These are phyloP conservation scores for Antennarius maculatus DNA, from an alignment of 2,797 vertebrate species.

Conservation along the genomic window DNA sequence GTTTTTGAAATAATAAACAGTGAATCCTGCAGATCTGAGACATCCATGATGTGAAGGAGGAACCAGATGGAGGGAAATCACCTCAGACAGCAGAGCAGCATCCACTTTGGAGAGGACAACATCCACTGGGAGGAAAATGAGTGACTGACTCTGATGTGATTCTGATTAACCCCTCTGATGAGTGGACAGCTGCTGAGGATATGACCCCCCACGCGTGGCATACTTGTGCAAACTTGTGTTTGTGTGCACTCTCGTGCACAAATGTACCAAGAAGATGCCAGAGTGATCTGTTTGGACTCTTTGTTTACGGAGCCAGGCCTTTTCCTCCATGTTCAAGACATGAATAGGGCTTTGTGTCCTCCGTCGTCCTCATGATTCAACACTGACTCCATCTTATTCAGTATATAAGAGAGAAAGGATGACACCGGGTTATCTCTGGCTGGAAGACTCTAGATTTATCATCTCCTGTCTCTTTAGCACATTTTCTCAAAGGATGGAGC, in stretches of 20 bases:
- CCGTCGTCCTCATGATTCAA: constrained; percentile 61
- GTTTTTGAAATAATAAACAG: background rate
- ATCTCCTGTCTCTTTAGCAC: too few species aligned
- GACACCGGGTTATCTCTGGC: background rate
- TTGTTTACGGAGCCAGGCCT: constrained; percentile 71
- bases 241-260: constrained; percentile 3
- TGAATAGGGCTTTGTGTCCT: constrained; percentile 82
- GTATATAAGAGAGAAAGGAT: background rate
- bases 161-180: background rate
- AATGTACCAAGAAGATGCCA: constrained; percentile 51
- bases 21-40: too few species aligned
- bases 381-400: constrained; percentile 52
- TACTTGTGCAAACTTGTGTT: background rate
- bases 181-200: constrained; percentile 34
- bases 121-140: background rate
- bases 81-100: background rate
- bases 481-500: too few species aligned
- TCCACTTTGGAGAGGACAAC: background rate
- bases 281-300: constrained; percentile 77
- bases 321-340: constrained; percentile 66
- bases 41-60: too few species aligned
- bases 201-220: constrained; percentile 3
- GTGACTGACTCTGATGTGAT: constrained; percentile 6
- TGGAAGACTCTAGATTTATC: too few species aligned
- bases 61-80: background rate